Conservation (phyloP, 2,888 invertebrate genomes). For the Cheilosia variabilis region DNA sequence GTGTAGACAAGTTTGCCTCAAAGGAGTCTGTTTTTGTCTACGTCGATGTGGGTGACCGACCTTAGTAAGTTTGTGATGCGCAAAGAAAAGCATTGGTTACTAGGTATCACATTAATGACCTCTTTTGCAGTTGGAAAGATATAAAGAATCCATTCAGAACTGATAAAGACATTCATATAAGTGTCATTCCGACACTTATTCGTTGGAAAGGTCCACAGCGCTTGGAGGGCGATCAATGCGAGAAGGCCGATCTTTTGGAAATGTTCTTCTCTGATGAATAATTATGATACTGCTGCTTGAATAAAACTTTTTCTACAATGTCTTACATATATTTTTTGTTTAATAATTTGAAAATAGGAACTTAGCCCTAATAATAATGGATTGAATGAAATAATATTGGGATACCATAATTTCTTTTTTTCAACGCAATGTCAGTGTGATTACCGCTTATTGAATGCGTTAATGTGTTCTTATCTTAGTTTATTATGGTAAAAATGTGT, state of each 20-base stretch:
- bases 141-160: slow-evolving; percentile 90
- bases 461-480: neutral
- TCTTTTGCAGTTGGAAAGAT: slow-evolving; percentile 85
- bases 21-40: slow-evolving; percentile 86
- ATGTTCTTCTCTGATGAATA: slow-evolving; percentile 86
- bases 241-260: slow-evolving; percentile 88
- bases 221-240: slow-evolving; percentile 90
- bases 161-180: slow-evolving; percentile 85
- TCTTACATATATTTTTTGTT: no score
- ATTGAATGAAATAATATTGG: neutral
- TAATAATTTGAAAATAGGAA: no score
- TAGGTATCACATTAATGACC: slow-evolving; percentile 12
- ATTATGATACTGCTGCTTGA: no score
- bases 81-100: neutral
- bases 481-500: neutral
- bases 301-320: no score
- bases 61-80: slow-evolving; percentile 85
- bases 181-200: slow-evolving; percentile 90
- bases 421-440: no score
- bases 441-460: neutral
- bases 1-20: slow-evolving; percentile 84
- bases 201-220: slow-evolving; percentile 89
- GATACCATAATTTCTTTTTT: neutral
- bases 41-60: slow-evolving; percentile 90
- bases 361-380: no score